Percentiles rank a stretch among this genome's conserved stretches.
Evolutionary conservation across 92 coral and sea anemone genomes (phyloP).

Genomic region (Scolanthus callimorphus): DNA sequence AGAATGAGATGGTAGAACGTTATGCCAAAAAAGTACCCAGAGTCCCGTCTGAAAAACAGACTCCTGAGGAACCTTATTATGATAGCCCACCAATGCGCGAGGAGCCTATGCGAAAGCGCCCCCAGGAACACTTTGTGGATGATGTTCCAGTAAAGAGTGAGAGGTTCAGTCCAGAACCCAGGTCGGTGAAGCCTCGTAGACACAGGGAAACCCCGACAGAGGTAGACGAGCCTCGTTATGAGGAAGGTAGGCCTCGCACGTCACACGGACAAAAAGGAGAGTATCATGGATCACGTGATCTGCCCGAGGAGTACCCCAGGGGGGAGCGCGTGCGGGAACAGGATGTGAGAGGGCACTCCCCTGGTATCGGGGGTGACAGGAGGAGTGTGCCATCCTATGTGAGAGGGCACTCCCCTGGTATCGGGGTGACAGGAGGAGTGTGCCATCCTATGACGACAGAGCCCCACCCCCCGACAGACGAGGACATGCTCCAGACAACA

Average conservation of each 20-base stretch:
- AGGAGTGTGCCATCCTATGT: not conserved
- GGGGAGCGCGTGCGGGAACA: slow-evolving; percentile 7
- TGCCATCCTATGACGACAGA: not conserved
- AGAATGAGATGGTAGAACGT: too few species aligned
- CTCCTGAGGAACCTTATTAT: slow-evolving; percentile 1
- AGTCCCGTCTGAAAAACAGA: too few species aligned
- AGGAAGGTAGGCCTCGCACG: slow-evolving; percentile 15
- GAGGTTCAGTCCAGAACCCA: slow-evolving; percentile 9
- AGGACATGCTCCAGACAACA: slow-evolving; percentile 51
- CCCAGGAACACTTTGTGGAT: not conserved
- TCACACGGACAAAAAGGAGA: slow-evolving; percentile 14
- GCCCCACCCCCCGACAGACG: slow-evolving; percentile 40
- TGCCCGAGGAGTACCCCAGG: slow-evolving; percentile 14
- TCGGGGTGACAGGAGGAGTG: not conserved
- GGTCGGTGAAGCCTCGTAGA: slow-evolving; percentile 9
- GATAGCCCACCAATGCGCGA: slow-evolving; percentile 16
- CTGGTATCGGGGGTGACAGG: not conserved
- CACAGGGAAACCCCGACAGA: not conserved
- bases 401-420: not conserved
- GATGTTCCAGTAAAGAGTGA: slow-evolving; percentile 10
- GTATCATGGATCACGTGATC: slow-evolving; percentile 13
- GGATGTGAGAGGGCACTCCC: not conserved
- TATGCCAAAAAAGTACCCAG: too few species aligned
- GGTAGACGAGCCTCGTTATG: slow-evolving; percentile 4
- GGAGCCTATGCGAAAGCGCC: slow-evolving; percentile 19